Conservation (phyloP, 2,888 invertebrate species). For the Philonicus albiceps region DNA sequence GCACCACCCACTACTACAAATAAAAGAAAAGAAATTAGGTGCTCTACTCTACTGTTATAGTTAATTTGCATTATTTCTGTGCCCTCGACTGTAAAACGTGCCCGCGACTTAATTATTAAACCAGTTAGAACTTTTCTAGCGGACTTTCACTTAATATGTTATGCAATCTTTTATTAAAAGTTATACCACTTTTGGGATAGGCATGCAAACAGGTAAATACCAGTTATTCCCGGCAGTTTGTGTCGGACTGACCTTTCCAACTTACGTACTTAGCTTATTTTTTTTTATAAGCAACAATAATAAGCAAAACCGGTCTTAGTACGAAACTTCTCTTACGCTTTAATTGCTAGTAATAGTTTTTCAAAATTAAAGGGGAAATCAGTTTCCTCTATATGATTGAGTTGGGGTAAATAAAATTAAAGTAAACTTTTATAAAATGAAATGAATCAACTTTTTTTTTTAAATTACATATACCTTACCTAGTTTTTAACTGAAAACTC, state of each 20-base stretch:
- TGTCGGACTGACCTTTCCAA: not conserved
- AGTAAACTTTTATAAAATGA: too few species aligned
- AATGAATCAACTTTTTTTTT: too few species aligned
- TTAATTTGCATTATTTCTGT: not conserved
- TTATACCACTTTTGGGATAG: not conserved
- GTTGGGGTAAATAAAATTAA: too few species aligned
- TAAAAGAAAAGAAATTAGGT: not conserved
- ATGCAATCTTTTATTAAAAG: not conserved
- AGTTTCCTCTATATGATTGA: too few species aligned
- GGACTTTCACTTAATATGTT: not conserved
- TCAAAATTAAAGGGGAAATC: too few species aligned
- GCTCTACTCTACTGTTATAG: not conserved
- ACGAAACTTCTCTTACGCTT: not conserved
- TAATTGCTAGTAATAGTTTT: not conserved
- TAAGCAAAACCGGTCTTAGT: not conserved
- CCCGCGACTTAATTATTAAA: not conserved
- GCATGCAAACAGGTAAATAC: not conserved
- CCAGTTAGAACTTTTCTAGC: not conserved
- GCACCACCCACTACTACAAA: not conserved
- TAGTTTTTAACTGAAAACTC: too few species aligned
- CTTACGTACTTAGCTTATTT: not conserved
- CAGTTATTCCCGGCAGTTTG: not conserved
- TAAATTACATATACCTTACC: too few species aligned
- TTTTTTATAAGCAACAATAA: not conserved
- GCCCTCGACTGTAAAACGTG: not conserved